These are phyloP conservation scores for Salpingus planirostris DNA, from an alignment of 2,888 invertebrate species.

Conservation along the genomic window DNA sequence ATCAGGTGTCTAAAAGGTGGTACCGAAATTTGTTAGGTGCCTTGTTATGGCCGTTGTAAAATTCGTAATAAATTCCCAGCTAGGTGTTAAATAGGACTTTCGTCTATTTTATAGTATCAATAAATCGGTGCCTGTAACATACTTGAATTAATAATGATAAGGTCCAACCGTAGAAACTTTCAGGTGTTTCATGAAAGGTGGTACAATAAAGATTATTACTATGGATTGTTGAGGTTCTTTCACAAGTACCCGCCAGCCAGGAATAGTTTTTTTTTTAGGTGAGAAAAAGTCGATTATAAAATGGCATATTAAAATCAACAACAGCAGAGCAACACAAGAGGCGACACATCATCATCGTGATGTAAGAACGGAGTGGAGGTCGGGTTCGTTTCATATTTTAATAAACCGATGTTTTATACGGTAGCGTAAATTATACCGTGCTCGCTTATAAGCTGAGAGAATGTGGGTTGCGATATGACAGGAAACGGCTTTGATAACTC, in stretches of 20 bases:
- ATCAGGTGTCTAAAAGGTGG: no score
- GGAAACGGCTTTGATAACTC: conserved; percentile 15
- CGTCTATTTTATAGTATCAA: conserved; percentile 21
- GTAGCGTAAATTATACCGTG: conserved; percentile 18
- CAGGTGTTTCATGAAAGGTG: no score
- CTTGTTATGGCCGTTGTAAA: no score
- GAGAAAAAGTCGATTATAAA: conserved; percentile 11
- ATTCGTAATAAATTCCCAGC: no score
- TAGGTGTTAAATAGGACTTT: conserved; percentile 15
- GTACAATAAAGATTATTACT: conserved; percentile 17
- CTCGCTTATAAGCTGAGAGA: conserved; percentile 13
- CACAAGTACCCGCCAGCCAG: conserved; percentile 14
- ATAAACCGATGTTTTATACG: conserved; percentile 6
- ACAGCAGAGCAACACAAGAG: conserved; percentile 9
- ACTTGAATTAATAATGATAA: no score
- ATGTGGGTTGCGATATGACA: conserved; percentile 13
- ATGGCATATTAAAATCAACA: conserved; percentile 16
- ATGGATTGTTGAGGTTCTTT: no score
- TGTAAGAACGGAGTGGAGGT: no score
- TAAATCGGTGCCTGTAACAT: conserved; percentile 21
- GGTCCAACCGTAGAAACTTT: no score
- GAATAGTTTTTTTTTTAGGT: conserved; percentile 1
- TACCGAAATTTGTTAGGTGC: no score
- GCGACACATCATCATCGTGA: no score
- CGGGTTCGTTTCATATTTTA: no score